Conservation (phyloP, 2,797 vertebrate species). For the Pipistrellus kuhlii region DNA sequence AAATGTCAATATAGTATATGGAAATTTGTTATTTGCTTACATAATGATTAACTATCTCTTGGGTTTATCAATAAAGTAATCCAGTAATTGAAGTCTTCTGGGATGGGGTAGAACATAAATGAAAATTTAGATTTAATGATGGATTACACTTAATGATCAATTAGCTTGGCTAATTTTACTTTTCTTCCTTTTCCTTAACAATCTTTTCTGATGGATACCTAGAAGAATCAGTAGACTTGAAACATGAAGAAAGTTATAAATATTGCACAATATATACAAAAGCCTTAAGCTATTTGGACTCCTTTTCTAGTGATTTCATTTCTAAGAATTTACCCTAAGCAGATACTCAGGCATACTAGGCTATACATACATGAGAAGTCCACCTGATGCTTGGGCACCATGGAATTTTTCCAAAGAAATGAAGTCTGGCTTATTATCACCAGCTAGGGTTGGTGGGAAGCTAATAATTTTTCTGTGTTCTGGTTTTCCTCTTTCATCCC, state of each 20-base stretch:
- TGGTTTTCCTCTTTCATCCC: not conserved
- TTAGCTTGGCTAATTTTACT: slow-evolving; percentile 69
- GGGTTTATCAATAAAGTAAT: slow-evolving; percentile 68
- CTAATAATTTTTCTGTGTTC: not conserved
- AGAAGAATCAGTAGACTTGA: slow-evolving; percentile 44
- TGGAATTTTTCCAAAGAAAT: slow-evolving; percentile 11
- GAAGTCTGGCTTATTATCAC: not conserved
- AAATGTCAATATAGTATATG: slow-evolving; percentile 6
- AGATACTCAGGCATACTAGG: not conserved
- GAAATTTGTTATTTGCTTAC: slow-evolving; percentile 66
- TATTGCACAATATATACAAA: not conserved
- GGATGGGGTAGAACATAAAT: slow-evolving; percentile 64
- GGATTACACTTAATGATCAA: slow-evolving; percentile 70
- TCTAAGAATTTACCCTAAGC: slow-evolving; percentile 33
- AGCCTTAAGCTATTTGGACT: not conserved
- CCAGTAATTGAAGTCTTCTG: slow-evolving; percentile 60
- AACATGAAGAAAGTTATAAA: slow-evolving; percentile 51
- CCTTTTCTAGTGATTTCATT: not conserved
- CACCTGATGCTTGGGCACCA: not conserved
- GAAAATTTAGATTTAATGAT: slow-evolving; percentile 73
- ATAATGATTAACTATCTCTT: slow-evolving; percentile 54
- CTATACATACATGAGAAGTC: not conserved
- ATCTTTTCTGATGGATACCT: slow-evolving; percentile 53
- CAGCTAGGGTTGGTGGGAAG: not conserved
- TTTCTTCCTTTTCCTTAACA: slow-evolving; percentile 53